Conservation (phyloP, 2,888 invertebrate species). For the Melanostoma mellinum region DNA sequence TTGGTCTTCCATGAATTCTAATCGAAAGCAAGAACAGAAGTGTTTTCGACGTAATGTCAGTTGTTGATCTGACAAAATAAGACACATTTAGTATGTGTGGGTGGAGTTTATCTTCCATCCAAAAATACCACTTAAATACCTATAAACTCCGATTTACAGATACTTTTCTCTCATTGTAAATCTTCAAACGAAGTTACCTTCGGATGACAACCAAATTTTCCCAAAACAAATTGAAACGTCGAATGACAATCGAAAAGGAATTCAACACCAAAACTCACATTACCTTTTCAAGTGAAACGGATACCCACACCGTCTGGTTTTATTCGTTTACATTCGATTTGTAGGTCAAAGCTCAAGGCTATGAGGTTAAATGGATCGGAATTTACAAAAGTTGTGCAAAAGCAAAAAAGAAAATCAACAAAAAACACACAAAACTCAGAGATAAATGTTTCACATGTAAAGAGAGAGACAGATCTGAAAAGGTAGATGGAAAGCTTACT, state of each 20-base stretch:
- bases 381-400: conserved; percentile 26
- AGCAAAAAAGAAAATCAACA: neutral
- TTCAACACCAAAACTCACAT: conserved; percentile 55
- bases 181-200: conserved; percentile 43
- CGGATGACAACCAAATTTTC: conserved; percentile 46
- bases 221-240: conserved; percentile 67
- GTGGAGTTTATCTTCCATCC: conserved; percentile 20
- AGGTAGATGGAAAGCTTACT: neutral
- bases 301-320: conserved; percentile 19
- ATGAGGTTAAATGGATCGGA: conserved; percentile 61
- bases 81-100: conserved; percentile 37
- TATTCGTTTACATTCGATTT: conserved; percentile 51
- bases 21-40: conserved; percentile 8
- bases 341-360: conserved; percentile 41
- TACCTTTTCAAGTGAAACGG: conserved; percentile 30
- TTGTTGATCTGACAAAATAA: conserved; percentile 23
- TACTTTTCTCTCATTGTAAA: conserved; percentile 45
- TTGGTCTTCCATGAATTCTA: neutral
- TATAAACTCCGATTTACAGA: conserved; percentile 14
- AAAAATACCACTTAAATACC: conserved; percentile 28
- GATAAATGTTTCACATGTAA: conserved; percentile 43
- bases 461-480: neutral
- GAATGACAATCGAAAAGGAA: conserved; percentile 62
- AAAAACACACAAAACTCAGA: conserved; percentile 22
- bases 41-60: conserved; percentile 52